phyloP scores from a whole-genome alignment of 2,113 vertebrate genomes.

The Rostratula benghalensis region DNA sequence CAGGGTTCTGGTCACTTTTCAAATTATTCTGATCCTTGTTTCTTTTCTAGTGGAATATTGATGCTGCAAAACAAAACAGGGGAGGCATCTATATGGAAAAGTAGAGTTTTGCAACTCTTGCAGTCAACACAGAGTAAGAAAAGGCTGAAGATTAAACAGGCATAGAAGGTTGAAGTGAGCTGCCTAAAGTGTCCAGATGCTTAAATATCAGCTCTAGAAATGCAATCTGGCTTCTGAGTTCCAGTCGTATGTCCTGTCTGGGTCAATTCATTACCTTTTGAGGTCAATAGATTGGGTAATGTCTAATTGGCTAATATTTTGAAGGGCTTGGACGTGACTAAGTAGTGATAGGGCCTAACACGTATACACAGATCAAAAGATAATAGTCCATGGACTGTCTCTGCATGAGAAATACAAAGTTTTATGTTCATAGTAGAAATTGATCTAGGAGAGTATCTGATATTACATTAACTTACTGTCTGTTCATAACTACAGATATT shows the following conservation, averaged over 20 bases:
- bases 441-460: not conserved
- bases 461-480: not conserved
- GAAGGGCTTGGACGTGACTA: not conserved
- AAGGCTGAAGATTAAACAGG: not conserved
- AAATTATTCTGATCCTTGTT: not conserved
- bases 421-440: not conserved
- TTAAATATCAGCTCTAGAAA: not conserved
- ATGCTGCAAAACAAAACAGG: not conserved
- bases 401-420: not conserved
- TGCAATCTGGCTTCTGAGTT: not conserved
- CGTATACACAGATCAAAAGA: not conserved
- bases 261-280: not conserved
- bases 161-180: not conserved
- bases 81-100: not conserved
- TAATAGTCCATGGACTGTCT: not conserved
- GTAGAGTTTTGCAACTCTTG: not conserved
- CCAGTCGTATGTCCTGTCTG: not conserved
- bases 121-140: not conserved
- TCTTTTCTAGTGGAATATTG: not conserved
- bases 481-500: not conserved
- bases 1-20: not conserved
- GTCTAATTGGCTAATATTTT: not conserved
- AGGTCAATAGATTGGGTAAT: not conserved
- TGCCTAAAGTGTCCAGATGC: not conserved
- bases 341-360: not conserved